Conservation (phyloP, 2,888 invertebrate genomes). For the Melinaea marsaeus region DNA sequence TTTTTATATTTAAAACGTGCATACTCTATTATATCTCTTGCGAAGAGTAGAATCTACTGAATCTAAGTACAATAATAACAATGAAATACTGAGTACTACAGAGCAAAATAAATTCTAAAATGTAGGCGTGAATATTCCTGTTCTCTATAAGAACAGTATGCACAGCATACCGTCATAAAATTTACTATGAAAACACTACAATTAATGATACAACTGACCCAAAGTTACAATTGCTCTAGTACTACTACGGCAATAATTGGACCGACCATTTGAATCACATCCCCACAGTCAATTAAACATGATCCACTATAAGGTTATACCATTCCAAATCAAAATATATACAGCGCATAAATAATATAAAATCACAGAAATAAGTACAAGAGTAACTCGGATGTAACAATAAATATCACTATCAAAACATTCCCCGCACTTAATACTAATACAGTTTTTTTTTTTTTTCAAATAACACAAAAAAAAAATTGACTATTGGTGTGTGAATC, state of each 20-base stretch:
- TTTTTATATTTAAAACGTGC: constrained; percentile 5
- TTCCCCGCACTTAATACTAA: constrained; percentile 45
- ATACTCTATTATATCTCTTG: constrained; percentile 13
- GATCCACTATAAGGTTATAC: constrained; percentile 26
- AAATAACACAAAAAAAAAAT: constrained; percentile 14
- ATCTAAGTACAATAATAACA: constrained; percentile 32
- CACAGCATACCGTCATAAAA: constrained; percentile 23
- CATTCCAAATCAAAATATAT: constrained; percentile 34
- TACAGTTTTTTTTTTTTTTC: neutral
- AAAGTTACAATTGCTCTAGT: constrained; percentile 16
- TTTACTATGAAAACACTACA: constrained; percentile 22
- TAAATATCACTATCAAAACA: constrained; percentile 35
- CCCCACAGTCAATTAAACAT: constrained; percentile 54
- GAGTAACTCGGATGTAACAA: constrained; percentile 42
- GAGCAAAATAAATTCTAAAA: constrained; percentile 15
- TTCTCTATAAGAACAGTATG: constrained; percentile 19
- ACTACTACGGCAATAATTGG: constrained; percentile 37
- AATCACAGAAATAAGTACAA: constrained; percentile 58
- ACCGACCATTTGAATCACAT: constrained; percentile 55
- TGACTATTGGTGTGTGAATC: constrained; percentile 28
- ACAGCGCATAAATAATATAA: constrained; percentile 33
- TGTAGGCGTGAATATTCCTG: constrained; percentile 12
- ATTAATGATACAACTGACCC: constrained; percentile 20
- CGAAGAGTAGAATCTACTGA: constrained; percentile 23
- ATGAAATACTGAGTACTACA: constrained; percentile 30